Percentiles rank a stretch among this genome's conserved stretches.
phyloP scores from a whole-genome alignment of 1,140 invertebrate species.

The Lasioglossum baleicum region DNA sequence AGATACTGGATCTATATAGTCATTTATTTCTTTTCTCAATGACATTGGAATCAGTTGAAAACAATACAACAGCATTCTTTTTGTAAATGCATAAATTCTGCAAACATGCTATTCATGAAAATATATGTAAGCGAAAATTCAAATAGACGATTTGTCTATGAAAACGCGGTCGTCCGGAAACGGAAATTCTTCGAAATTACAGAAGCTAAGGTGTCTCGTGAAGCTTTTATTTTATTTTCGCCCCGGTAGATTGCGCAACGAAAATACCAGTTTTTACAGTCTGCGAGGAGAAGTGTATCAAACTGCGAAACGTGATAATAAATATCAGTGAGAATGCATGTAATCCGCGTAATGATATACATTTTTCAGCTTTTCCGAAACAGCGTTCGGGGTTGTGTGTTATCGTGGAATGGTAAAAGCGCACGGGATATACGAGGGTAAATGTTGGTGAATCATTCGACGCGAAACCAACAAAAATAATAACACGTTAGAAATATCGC shows the following conservation, averaged over 20 bases:
- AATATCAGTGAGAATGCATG: slow-evolving; percentile 1
- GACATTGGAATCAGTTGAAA: no score
- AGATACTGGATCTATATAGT: no score
- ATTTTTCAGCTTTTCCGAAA: neutral
- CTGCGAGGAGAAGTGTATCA: neutral
- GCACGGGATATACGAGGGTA: neutral
- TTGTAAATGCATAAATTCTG: no score
- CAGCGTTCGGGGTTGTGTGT: neutral
- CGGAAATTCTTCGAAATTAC: neutral
- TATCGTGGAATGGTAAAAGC: slow-evolving; percentile 1
- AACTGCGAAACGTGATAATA: neutral
- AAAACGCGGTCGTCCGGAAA: neutral
- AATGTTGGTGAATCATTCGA: neutral
- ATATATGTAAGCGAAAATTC: no score
- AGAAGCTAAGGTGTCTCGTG: neutral
- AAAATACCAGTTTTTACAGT: neutral
- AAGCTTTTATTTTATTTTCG: neutral
- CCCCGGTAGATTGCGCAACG: neutral
- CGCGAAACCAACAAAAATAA: slow-evolving; percentile 17
- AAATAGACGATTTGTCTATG: no score
- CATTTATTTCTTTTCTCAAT: no score
- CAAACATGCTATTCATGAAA: no score
- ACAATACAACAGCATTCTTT: no score
- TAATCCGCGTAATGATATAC: neutral
- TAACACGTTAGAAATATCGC: neutral